Evolutionary conservation across 2,888 invertebrate species (phyloP), one percentile per base, ranked within the genome.

Genomic region (Drosophila algonquin): DNA sequence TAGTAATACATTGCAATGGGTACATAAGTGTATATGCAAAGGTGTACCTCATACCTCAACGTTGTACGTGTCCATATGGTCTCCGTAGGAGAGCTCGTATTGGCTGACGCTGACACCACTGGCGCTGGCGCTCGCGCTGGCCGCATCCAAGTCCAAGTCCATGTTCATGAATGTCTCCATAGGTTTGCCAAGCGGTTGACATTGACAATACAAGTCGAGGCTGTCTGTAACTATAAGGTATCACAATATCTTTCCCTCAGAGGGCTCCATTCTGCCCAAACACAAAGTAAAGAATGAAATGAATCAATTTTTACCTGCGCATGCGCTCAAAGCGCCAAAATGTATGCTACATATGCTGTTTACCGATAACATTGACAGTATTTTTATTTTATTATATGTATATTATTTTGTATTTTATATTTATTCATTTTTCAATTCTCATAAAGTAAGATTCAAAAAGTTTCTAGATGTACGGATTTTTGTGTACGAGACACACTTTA

Each of bases 11-110:
- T 14, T 35, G n/a, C 0, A 12, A 27, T 27, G 44, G 16, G 57
- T 14, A 5, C 35, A 30, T 21, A 21, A 21, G 21, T 2, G 21
- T 21, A 21, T 14, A 16, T 35, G 48, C 30, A 24, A 30, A 30
- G 24, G 24, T 24, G 0, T 24, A 5, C 18, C n/a, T 59, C 76
- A 80, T 70, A 93, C 93, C 89, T 93, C 93, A 7, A 92, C 89
- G 70, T 91, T 90, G 71, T 92, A 92, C 74, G 91, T 92, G 73
- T 93, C 93, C 87, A 93, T 92, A 90, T 93, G 93, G 73, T 92
- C 91, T 14, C 92, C 93, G 64, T 84, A 65, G 32, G 91, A 81
- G 50, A 90, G 85, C 52, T 90, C 90, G 35, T 87, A 89, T 79
- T 90, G 90, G 12, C 72, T 74, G 40, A 40, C 40, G 7, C 60